Conservation (phyloP, 2,113 vertebrate genomes). For the Cryptoleucopteryx plumbea region DNA sequence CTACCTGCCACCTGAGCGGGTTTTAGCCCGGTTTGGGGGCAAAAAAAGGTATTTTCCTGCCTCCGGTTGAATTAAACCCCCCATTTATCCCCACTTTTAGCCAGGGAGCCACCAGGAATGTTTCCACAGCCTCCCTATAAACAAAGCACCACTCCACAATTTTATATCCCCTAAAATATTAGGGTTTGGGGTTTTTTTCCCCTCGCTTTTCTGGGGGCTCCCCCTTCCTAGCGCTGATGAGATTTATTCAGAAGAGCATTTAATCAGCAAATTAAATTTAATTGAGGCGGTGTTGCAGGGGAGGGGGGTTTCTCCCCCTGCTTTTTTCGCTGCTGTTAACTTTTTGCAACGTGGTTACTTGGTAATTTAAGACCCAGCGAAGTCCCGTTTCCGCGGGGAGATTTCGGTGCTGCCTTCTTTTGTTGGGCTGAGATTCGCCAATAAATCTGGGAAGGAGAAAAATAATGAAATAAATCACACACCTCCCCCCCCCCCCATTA, state of each 20-base stretch:
- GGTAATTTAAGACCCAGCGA: not conserved
- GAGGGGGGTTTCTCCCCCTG: not conserved
- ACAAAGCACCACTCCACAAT: not conserved
- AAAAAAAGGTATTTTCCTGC: not conserved
- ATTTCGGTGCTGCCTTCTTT: conserved; percentile 14
- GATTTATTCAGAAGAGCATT: not conserved
- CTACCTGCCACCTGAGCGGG: not conserved
- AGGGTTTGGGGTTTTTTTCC: not conserved
- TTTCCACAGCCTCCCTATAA: not conserved
- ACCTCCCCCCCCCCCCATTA: not conserved
- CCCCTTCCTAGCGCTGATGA: not conserved
- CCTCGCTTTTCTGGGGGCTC: not conserved
- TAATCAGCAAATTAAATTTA: not conserved
- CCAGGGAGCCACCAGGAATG: not conserved
- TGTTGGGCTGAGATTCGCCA: conserved; percentile 17
- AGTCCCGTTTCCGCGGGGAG: not conserved
- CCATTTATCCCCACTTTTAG: not conserved
- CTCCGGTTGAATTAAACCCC: fast-evolving
- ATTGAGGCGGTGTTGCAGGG: not conserved
- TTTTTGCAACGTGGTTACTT: not conserved
- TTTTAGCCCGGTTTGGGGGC: not conserved
- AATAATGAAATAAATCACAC: not conserved
- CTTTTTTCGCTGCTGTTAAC: not conserved
- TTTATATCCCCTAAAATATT: not conserved
- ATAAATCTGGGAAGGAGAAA: conserved; percentile 48